Evolutionary conservation across 2,113 vertebrate genomes (phyloP).

Genomic region (Pardalotus punctatus): DNA sequence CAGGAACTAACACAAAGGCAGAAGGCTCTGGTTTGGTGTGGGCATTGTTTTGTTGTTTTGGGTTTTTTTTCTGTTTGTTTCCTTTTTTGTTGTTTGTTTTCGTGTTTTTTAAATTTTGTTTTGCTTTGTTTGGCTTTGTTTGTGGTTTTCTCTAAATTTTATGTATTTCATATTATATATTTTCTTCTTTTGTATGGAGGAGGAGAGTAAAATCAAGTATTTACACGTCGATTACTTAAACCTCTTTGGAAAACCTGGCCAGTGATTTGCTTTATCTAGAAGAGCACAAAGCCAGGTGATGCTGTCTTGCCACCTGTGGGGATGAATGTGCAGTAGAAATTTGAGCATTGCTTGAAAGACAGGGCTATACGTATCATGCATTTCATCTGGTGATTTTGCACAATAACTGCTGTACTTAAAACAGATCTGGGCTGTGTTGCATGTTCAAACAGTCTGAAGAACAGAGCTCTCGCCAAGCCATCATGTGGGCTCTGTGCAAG

Average conservation of each 20-base stretch:
- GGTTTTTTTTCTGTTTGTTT: not conserved
- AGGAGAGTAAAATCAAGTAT: not conserved
- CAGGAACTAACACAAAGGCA: not conserved
- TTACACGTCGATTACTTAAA: accelerated
- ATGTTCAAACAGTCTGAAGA: not conserved
- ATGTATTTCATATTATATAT: not conserved
- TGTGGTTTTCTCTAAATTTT: not conserved
- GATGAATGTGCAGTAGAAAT: not conserved
- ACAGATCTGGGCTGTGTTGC: not conserved
- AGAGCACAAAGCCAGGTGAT: not conserved
- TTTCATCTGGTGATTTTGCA: not conserved
- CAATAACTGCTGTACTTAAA: not conserved
- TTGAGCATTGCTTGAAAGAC: no score
- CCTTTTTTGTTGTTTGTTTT: not conserved
- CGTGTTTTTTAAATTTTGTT: no score
- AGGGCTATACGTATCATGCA: accelerated
- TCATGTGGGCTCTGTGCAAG: accelerated
- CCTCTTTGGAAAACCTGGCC: not conserved
- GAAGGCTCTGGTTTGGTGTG: not conserved
- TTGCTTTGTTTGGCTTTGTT: not conserved
- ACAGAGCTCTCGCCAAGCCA: not conserved
- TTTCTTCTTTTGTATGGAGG: not conserved
- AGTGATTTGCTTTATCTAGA: not conserved
- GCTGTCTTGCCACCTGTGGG: not conserved
- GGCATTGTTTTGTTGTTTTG: no score